Conservation (phyloP, 2,888 invertebrate species). For the Sycophila texana region DNA sequence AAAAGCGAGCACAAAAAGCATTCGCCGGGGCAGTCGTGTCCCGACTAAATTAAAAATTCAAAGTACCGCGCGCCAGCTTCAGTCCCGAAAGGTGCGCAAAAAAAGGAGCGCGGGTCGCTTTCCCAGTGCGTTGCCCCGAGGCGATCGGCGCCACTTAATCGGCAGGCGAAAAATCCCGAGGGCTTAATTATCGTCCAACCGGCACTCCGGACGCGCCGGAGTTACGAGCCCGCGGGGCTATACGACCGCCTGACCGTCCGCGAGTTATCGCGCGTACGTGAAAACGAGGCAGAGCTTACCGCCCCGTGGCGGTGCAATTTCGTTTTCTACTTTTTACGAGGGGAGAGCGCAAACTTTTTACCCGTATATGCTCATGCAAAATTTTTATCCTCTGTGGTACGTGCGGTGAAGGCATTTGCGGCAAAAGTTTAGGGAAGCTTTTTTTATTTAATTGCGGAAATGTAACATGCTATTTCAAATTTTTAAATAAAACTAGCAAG, state of each 20-base stretch:
- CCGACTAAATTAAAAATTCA: not conserved
- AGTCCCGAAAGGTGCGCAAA: not conserved
- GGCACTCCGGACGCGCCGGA: not conserved
- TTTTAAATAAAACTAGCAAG: too few relatives aligned
- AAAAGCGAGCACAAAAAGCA: not conserved
- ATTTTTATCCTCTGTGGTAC: too few relatives aligned
- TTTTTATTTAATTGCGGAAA: too few relatives aligned
- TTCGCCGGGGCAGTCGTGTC: not conserved
- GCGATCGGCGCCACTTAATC: not conserved
- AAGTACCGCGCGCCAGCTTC: not conserved
- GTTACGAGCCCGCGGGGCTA: not conserved
- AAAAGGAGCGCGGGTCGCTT: not conserved
- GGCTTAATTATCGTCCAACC: conserved; percentile 24
- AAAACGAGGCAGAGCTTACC: not conserved
- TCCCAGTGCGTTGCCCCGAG: not conserved
- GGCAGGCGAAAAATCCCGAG: conserved; percentile 9
- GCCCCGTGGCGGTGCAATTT: conserved; percentile 1
- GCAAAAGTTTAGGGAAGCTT: too few relatives aligned
- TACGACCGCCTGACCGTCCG: too few relatives aligned
- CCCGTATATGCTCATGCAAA: too few relatives aligned
- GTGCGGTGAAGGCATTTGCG: too few relatives aligned
- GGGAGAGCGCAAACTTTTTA: too few relatives aligned
- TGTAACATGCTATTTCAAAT: too few relatives aligned
- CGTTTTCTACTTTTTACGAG: too few relatives aligned
- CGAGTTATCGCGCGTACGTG: not conserved